phyloP scores from a whole-genome alignment of 2,113 vertebrate species.

The Leiothrix lutea region DNA sequence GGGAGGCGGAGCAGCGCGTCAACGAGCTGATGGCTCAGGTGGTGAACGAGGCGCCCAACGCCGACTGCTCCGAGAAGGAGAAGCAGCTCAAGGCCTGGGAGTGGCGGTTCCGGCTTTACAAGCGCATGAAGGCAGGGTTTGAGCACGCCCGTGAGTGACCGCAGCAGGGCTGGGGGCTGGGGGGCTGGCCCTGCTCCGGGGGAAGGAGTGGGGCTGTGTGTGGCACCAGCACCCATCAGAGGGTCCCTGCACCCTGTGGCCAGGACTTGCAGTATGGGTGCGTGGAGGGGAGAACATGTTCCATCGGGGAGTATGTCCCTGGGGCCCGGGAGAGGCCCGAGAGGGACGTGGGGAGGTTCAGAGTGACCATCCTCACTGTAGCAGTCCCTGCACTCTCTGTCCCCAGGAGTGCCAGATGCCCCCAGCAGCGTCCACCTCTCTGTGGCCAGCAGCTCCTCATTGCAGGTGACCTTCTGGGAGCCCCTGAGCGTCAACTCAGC shows the following conservation, averaged over 20 bases:
- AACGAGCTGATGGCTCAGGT: slow-evolving; percentile 81
- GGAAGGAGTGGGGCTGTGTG: rapidly evolving
- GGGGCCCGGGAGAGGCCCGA: rapidly evolving
- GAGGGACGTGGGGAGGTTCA: background rate
- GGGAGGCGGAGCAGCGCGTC: slow-evolving; percentile 86
- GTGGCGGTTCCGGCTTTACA: slow-evolving; percentile 87
- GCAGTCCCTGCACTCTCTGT: background rate
- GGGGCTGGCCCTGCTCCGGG: rapidly evolving
- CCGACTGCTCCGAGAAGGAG: slow-evolving; percentile 80
- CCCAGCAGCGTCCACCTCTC: slow-evolving; percentile 79
- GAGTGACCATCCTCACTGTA: rapidly evolving
- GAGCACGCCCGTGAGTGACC: slow-evolving; percentile 85
- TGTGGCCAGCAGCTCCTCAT: slow-evolving; percentile 81
- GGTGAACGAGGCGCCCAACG: slow-evolving; percentile 71
- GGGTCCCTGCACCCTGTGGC: background rate
- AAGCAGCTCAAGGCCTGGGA: slow-evolving; percentile 90
- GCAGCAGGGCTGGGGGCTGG: background rate
- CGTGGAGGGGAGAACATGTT: background rate
- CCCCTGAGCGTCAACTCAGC: slow-evolving; percentile 85
- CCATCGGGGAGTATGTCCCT: rapidly evolving
- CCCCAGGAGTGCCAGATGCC: slow-evolving; percentile 80
- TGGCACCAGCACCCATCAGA: background rate
- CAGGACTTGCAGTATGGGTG: rapidly evolving
- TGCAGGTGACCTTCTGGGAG: slow-evolving; percentile 86
- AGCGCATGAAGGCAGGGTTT: slow-evolving; percentile 90